Percentiles rank a stretch among this genome's conserved stretches.
These are phyloP conservation scores for Planiliza haematocheilus DNA, from an alignment of 2,113 vertebrate species.

Conservation along the genomic window DNA sequence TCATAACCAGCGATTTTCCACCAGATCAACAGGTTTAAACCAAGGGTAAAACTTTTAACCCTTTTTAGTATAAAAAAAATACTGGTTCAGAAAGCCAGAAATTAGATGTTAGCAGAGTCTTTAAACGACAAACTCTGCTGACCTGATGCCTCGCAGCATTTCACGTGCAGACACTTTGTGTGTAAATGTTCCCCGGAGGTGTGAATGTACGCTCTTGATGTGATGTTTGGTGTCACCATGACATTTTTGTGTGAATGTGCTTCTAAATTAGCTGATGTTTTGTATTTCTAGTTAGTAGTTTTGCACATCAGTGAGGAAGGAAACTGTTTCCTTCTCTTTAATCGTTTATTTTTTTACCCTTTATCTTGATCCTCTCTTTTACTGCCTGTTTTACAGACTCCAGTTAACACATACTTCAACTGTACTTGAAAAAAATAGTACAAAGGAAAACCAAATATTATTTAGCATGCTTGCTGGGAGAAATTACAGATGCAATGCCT, in stretches of 20 bases:
- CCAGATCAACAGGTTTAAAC: background rate
- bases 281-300: no score
- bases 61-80: no score
- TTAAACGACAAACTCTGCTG: conserved; percentile 19
- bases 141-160: conserved; percentile 6
- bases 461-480: no score
- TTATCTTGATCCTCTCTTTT: no score
- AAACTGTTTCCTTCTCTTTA: background rate
- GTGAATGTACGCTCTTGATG: background rate
- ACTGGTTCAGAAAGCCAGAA: conserved; percentile 2
- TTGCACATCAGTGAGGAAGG: no score
- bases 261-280: no score
- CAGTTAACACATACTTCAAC: background rate
- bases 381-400: background rate
- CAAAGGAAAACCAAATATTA: background rate
- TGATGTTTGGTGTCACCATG: background rate
- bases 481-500: no score
- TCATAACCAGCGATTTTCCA: conserved; percentile 23
- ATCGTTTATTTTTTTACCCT: background rate
- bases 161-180: conserved; percentile 32
- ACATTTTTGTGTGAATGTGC: background rate
- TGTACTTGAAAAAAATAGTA: background rate
- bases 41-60: conserved; percentile 17
- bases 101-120: conserved; percentile 16
- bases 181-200: conserved; percentile 11